A percentile compares a stretch with the other conserved stretches of the same genome.
phyloP scores from a whole-genome alignment of 1,140 invertebrate species.

The Zaprionus lachaisei region DNA sequence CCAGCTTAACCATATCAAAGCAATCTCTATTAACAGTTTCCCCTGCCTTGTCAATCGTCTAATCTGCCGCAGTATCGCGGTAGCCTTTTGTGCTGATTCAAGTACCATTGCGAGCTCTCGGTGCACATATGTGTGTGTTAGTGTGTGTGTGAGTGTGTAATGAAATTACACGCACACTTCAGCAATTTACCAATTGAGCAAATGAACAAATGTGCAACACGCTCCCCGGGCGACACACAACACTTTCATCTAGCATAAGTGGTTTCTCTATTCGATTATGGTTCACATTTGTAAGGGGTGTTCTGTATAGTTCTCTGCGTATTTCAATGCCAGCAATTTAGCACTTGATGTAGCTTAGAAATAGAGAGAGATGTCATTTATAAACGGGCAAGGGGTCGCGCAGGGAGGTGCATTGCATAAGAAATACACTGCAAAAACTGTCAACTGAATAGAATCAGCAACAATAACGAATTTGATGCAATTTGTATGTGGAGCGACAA shows the following conservation, averaged over 20 bases:
- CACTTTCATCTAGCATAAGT: conserved; percentile 22
- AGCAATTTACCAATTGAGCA: conserved; percentile 76
- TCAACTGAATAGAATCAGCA: conserved; percentile 43
- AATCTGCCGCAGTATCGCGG: conserved; percentile 20
- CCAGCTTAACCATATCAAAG: conserved; percentile 3
- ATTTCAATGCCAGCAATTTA: conserved; percentile 73
- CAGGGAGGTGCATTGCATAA: conserved; percentile 31
- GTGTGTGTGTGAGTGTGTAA: conserved; percentile 56
- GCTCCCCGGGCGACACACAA: conserved; percentile 3
- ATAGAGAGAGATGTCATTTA: conserved; percentile 29
- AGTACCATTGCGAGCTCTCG: conserved; percentile 14
- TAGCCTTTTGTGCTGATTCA: conserved; percentile 34
- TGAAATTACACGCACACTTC: conserved; percentile 79
- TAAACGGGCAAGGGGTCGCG: neutral
- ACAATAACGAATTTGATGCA: conserved; percentile 65
- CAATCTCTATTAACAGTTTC: conserved; percentile 28
- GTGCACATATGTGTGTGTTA: neutral
- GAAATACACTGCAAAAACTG: conserved; percentile 41
- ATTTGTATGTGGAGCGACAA: conserved; percentile 46
- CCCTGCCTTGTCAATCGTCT: conserved; percentile 30
- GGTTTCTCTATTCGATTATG: conserved; percentile 40
- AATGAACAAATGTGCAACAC: conserved; percentile 37
- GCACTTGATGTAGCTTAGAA: conserved; percentile 50
- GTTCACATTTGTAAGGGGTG: conserved; percentile 15
- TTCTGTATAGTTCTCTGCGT: neutral